phyloP scores from a whole-genome alignment of 2,797 vertebrate species.

The Sparus aurata region DNA sequence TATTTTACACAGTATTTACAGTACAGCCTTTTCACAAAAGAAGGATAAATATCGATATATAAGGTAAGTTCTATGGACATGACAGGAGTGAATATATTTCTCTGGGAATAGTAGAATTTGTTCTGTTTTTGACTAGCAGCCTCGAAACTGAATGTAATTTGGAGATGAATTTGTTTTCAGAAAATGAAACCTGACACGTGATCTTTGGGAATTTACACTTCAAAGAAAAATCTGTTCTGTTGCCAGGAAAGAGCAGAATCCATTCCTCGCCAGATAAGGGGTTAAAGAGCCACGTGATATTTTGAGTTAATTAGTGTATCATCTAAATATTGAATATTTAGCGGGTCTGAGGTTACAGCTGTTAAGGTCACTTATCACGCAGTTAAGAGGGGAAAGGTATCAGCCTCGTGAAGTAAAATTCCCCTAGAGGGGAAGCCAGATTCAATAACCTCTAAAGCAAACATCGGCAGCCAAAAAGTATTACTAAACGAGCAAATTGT shows the following conservation, averaged over 20 bases:
- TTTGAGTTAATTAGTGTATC: constrained; percentile 37
- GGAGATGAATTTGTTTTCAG: background rate
- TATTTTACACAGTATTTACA: background rate
- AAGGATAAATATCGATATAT: no score
- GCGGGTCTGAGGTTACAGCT: background rate
- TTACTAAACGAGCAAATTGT: constrained; percentile 1
- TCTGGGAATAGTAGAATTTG: background rate
- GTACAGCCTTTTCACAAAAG: background rate
- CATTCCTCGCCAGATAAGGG: constrained; percentile 25
- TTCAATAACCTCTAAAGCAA: constrained; percentile 9
- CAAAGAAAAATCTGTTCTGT: constrained; percentile 27
- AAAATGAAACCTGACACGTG: constrained; percentile 8
- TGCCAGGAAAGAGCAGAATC: constrained; percentile 21
- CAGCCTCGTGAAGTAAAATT: constrained; percentile 7
- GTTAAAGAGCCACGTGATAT: constrained; percentile 21
- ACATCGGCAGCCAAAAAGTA: constrained; percentile 9
- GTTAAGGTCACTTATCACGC: constrained; percentile 11
- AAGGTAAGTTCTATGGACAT: background rate
- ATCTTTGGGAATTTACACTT: constrained; percentile 19
- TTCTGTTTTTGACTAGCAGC: background rate
- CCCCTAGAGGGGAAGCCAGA: background rate
- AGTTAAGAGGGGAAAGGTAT: background rate
- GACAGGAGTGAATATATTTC: background rate
- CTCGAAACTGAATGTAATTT: background rate
- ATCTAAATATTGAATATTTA: constrained; percentile 33